Evolutionary conservation across 2,797 vertebrate genomes (phyloP).

Genomic region (Brachyalestes nurse): DNA sequence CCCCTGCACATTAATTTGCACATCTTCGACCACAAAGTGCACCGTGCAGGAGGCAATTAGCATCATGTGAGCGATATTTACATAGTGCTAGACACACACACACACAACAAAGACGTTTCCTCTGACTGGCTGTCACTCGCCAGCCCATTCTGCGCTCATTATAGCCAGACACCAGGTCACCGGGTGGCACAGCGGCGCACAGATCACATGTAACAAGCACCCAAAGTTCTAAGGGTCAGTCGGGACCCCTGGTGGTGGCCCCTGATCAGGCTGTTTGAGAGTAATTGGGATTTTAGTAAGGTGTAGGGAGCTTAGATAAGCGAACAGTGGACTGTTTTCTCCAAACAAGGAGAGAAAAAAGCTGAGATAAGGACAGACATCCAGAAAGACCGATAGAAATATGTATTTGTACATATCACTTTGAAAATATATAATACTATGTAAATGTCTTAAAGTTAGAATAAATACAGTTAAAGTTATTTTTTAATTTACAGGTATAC

Average conservation of each 20-base stretch:
- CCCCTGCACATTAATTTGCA: slow-evolving; percentile 62
- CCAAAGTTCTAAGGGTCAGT: slow-evolving; percentile 65
- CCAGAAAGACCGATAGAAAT: slow-evolving; percentile 1
- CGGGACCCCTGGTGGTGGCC: slow-evolving; percentile 62
- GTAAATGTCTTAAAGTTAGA: too few relatives aligned
- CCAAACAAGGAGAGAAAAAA: background rate
- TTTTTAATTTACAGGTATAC: too few relatives aligned
- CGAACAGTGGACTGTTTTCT: background rate
- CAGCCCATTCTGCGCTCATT: slow-evolving; percentile 53
- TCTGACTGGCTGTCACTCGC: slow-evolving; percentile 51
- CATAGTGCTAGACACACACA: slow-evolving; percentile 64
- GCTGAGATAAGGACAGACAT: background rate
- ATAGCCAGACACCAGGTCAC: slow-evolving; percentile 60
- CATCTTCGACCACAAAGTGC: slow-evolving; percentile 57
- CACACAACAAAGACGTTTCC: slow-evolving; percentile 68
- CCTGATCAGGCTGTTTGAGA: slow-evolving; percentile 66
- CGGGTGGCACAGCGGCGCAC: slow-evolving; percentile 56
- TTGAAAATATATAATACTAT: too few relatives aligned
- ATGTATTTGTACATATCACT: too few relatives aligned
- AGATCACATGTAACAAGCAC: slow-evolving; percentile 67
- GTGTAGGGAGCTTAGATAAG: slow-evolving; percentile 28
- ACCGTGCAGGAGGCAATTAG: slow-evolving; percentile 70
- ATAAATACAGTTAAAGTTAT: too few relatives aligned
- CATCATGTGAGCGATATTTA: slow-evolving; percentile 73
- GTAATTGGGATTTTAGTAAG: slow-evolving; percentile 59